These are phyloP conservation scores for Hepsetus odoe DNA, from an alignment of 2,113 vertebrate genomes.

Conservation along the genomic window DNA sequence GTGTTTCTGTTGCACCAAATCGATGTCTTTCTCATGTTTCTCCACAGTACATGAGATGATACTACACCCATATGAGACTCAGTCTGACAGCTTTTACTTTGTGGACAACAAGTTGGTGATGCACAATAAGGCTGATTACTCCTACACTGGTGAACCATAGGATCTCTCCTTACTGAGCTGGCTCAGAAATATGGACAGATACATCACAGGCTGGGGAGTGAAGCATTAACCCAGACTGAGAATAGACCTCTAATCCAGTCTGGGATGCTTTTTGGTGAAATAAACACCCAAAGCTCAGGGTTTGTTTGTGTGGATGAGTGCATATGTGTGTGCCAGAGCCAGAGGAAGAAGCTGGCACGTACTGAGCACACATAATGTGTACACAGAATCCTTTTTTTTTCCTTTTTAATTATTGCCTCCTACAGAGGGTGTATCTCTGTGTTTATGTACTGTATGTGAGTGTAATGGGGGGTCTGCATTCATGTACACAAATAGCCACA, in stretches of 20 bases:
- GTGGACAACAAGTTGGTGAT: constrained; percentile 98
- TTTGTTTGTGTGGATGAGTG: constrained; percentile 1
- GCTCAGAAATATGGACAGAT: constrained; percentile 62
- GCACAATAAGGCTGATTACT: constrained; percentile 99
- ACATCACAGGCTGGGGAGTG: constrained; percentile 24
- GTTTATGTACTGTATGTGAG: constrained; percentile 40
- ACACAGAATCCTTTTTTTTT: background rate
- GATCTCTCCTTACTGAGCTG: constrained; percentile 56
- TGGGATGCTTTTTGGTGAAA: constrained; percentile 33
- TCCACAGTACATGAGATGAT: constrained; percentile 93
- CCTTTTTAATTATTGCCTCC: background rate
- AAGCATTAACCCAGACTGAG: constrained; percentile 23
- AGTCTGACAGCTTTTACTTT: constrained; percentile 99
- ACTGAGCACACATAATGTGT: background rate
- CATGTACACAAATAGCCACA: constrained; percentile 16
- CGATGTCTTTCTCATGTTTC: constrained; percentile 20
- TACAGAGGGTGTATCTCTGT: constrained; percentile 23
- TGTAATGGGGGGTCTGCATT: constrained; percentile 23
- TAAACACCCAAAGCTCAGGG: constrained; percentile 41
- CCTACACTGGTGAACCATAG: constrained; percentile 90
- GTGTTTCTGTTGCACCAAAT: too few species aligned
- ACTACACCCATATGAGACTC: constrained; percentile 92
- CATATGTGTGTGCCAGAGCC: constrained; percentile 16
- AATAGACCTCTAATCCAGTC: constrained; percentile 29
- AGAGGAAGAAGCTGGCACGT: background rate